Evolutionary conservation across 1,140 invertebrate genomes (phyloP).

Genomic region (Pseudomyrmex sp.): DNA sequence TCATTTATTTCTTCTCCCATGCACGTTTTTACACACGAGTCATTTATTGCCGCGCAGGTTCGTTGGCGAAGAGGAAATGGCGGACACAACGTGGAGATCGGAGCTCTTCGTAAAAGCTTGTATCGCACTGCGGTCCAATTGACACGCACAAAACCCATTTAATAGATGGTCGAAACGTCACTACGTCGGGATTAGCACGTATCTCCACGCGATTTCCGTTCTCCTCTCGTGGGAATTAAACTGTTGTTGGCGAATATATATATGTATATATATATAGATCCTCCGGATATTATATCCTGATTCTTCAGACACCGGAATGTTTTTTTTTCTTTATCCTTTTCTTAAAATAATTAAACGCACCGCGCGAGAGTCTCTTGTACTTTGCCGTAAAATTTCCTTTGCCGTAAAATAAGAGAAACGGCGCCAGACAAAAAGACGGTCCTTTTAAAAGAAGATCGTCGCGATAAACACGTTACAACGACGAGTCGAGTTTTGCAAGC

Average conservation of each 20-base stretch:
- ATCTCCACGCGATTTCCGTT: not conserved
- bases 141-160: slow-evolving; percentile 64
- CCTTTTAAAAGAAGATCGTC: too few species aligned
- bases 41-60: not conserved
- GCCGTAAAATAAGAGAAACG: too few species aligned
- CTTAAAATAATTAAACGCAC: too few species aligned
- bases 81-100: slow-evolving; percentile 35
- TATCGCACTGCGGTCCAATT: slow-evolving; percentile 38
- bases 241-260: slow-evolving; percentile 9
- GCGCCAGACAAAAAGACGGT: too few species aligned
- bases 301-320: not conserved
- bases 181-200: slow-evolving; percentile 42
- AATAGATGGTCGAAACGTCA: slow-evolving; percentile 44
- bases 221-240: slow-evolving; percentile 23
- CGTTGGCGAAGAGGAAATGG: not conserved
- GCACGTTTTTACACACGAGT: not conserved
- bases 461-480: too few species aligned
- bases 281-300: not conserved
- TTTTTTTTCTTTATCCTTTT: too few species aligned
- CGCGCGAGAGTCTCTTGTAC: too few species aligned
- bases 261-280: slow-evolving; percentile 29
- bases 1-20: not conserved
- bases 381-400: too few species aligned
- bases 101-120: slow-evolving; percentile 26
- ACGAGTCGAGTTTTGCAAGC: too few species aligned